Conservation (phyloP, 2,797 vertebrate genomes). For the Sebastes steindachneri region DNA sequence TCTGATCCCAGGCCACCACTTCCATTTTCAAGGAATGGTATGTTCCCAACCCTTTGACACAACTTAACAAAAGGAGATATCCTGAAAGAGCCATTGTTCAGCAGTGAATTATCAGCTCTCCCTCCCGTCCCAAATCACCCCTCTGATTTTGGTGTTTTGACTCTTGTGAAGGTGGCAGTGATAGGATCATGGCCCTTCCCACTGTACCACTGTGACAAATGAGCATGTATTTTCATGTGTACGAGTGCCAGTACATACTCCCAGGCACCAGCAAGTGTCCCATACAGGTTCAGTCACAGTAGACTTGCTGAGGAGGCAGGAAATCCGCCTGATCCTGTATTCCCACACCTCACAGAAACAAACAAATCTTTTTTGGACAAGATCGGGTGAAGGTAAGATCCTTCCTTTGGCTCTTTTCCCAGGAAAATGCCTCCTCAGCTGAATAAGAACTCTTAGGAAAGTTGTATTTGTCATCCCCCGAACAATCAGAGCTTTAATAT, state of each 20-base stretch:
- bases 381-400: constrained; percentile 36
- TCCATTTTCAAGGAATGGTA: constrained; percentile 51
- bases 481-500: constrained; percentile 18
- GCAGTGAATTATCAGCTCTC: not conserved
- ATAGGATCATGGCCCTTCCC: constrained; percentile 41
- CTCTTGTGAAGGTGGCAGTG: not conserved
- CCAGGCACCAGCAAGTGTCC: constrained; percentile 23
- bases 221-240: constrained; percentile 2
- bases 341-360: constrained; percentile 30
- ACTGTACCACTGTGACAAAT: constrained; percentile 9
- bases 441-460: not conserved
- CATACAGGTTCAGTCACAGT: constrained; percentile 45
- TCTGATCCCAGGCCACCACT: constrained; percentile 53
- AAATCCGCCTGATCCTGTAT: constrained; percentile 24
- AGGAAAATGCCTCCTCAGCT: constrained; percentile 10
- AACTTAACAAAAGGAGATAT: constrained; percentile 23
- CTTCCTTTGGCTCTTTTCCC: not conserved
- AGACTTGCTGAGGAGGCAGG: constrained; percentile 50
- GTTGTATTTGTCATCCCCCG: not conserved
- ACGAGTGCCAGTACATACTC: constrained; percentile 13
- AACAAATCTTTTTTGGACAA: not conserved
- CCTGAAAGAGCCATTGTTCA: constrained; percentile 10
- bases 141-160: not conserved
- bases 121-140: not conserved
- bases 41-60: constrained; percentile 46